Conservation (phyloP, 2,888 invertebrate species). For the Neoitamus cyanurus region DNA sequence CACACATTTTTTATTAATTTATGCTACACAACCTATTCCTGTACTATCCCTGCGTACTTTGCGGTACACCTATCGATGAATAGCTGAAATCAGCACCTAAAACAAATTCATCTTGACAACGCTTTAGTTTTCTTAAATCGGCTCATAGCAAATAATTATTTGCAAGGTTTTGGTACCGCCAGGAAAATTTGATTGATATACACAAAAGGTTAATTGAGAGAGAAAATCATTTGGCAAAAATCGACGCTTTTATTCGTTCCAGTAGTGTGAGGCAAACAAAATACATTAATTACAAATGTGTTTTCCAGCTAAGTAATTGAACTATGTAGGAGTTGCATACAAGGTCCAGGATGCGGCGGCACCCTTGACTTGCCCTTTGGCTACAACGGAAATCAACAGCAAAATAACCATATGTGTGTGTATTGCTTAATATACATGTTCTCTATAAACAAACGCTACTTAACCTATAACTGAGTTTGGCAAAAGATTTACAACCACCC, state of each 20-base stretch:
- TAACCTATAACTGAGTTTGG: neutral
- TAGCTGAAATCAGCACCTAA: no score
- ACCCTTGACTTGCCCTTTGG: neutral
- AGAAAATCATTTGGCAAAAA: neutral
- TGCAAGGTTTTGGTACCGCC: no score
- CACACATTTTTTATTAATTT: no score
- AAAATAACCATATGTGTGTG: neutral
- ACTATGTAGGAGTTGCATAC: conserved; percentile 34
- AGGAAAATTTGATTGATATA: no score
- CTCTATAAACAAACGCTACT: neutral
- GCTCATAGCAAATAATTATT: no score
- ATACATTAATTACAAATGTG: neutral
- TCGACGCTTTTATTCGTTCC: neutral
- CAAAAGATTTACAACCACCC: conserved; percentile 70
- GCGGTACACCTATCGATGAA: no score
- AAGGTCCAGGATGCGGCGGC: neutral
- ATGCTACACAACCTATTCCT: no score
- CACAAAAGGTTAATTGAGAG: neutral
- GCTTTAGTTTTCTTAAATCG: no score
- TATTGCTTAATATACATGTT: neutral
- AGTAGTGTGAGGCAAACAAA: neutral
- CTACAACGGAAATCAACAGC: neutral
- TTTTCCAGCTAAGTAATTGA: neutral
- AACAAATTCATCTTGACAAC: no score
- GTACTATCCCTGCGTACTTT: no score